Evolutionary conservation across 2,888 invertebrate species (phyloP).

Genomic region (Phengaris arion): DNA sequence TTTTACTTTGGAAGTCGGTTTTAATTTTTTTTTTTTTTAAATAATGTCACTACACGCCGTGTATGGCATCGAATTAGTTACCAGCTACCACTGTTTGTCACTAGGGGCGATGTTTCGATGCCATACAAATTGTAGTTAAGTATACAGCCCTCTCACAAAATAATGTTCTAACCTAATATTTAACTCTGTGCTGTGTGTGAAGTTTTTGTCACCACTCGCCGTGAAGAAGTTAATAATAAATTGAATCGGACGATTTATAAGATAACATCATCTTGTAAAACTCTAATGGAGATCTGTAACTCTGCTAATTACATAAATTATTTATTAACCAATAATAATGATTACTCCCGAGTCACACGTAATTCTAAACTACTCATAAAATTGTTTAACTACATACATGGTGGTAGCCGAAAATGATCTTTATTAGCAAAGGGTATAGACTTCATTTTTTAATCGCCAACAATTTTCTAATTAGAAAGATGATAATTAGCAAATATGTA

Average conservation of each 20-base stretch:
- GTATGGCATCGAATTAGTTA: too few relatives aligned
- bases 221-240: too few relatives aligned
- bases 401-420: not conserved
- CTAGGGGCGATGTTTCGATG: too few relatives aligned
- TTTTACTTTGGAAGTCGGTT: too few relatives aligned
- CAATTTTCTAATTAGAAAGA: constrained; percentile 35
- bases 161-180: too few relatives aligned
- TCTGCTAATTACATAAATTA: constrained; percentile 6
- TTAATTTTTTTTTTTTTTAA: too few relatives aligned
- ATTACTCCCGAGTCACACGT: not conserved
- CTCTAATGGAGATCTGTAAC: not conserved
- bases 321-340: constrained; percentile 9
- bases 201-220: too few relatives aligned
- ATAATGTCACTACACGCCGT: too few relatives aligned
- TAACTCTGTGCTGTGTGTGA: too few relatives aligned
- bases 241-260: not conserved
- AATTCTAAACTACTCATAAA: constrained; percentile 18
- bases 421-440: not conserved
- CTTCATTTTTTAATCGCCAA: not conserved
- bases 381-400: constrained; percentile 10
- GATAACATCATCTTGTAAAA: not conserved
- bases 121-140: too few relatives aligned
- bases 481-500: constrained; percentile 43
- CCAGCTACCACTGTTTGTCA: too few relatives aligned
- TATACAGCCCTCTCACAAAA: too few relatives aligned